Percentiles rank a stretch among this genome's conserved stretches.
Evolutionary conservation across 2,888 invertebrate species (phyloP).

Genomic region (Adelognathus sp.): DNA sequence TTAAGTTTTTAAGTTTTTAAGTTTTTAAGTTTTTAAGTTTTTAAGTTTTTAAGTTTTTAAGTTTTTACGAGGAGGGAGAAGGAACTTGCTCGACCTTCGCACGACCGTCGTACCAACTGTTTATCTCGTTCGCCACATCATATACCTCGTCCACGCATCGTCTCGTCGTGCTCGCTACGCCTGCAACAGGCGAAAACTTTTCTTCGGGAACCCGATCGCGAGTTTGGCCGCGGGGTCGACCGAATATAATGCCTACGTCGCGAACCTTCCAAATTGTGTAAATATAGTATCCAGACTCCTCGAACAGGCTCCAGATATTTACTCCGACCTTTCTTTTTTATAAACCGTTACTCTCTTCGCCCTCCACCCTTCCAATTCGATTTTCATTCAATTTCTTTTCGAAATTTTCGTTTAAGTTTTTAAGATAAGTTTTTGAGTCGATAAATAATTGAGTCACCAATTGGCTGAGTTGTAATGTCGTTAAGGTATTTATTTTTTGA

Average conservation of each 20-base stretch:
- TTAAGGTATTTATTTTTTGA: too few species aligned
- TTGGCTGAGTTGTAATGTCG: too few species aligned
- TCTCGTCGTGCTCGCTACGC: slow-evolving; percentile 9
- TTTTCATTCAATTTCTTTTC: not conserved
- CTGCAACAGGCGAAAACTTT: slow-evolving; percentile 44
- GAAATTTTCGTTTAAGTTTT: too few species aligned
- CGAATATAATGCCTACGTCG: slow-evolving; percentile 59
- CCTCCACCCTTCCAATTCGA: not conserved
- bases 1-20: too few species aligned
- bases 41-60: too few species aligned
- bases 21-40: too few species aligned
- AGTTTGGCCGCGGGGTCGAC: slow-evolving; percentile 57
- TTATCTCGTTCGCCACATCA: slow-evolving; percentile 5
- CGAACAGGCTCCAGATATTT: slow-evolving; percentile 28
- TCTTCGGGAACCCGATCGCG: slow-evolving; percentile 54
- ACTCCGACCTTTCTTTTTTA: not conserved
- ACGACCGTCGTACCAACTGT: slow-evolving; percentile 21
- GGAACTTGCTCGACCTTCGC: slow-evolving; percentile 55
- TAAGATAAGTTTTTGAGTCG: too few species aligned
- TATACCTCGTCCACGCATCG: slow-evolving; percentile 33
- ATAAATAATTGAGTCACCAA: too few species aligned
- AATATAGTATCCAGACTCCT: slow-evolving; percentile 24
- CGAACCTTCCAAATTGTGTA: slow-evolving; percentile 33
- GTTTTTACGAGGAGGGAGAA: slow-evolving; percentile 65
- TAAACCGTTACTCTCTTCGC: not conserved